A percentile compares a stretch with the other conserved stretches of the same genome.
These are phyloP conservation scores for Uropetala carovei DNA, from an alignment of 2,888 invertebrate genomes.

Conservation along the genomic window DNA sequence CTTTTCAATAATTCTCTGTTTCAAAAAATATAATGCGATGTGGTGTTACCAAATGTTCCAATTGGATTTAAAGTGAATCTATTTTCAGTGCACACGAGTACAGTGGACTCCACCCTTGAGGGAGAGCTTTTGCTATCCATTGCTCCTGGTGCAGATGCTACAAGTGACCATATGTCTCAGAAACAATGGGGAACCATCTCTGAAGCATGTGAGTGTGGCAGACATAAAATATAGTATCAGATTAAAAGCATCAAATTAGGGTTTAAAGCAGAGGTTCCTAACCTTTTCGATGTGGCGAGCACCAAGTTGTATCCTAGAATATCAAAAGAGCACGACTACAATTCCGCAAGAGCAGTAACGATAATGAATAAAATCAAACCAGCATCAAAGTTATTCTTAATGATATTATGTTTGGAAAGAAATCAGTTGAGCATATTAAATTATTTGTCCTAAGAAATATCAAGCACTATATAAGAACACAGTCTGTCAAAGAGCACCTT, in stretches of 20 bases:
- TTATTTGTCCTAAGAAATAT: too few species aligned
- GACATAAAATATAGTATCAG: neutral
- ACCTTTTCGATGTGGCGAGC: too few species aligned
- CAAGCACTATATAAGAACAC: too few species aligned
- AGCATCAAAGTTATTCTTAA: too few species aligned
- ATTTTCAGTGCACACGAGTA: slow-evolving; percentile 81
- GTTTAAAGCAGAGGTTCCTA: neutral
- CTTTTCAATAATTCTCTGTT: neutral
- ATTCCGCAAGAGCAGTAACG: too few species aligned
- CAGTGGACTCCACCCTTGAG: slow-evolving; percentile 92
- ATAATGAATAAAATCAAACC: too few species aligned
- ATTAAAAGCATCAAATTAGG: neutral
- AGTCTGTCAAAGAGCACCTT: too few species aligned
- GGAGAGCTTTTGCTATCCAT: slow-evolving; percentile 91
- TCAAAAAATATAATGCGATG: neutral
- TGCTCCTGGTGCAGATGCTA: slow-evolving; percentile 85
- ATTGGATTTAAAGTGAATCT: neutral
- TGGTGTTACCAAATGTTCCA: neutral
- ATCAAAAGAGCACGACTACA: too few species aligned
- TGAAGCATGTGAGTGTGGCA: slow-evolving; percentile 44
- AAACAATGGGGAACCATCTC: slow-evolving; percentile 67
- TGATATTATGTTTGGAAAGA: neutral
- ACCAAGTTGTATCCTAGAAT: too few species aligned
- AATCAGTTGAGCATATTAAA: too few species aligned
- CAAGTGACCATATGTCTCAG: slow-evolving; percentile 79